Percentiles rank a stretch among this genome's conserved stretches.
Conservation (phyloP, 2,113 vertebrate species). For the Lethenteron reissneri region DNA sequence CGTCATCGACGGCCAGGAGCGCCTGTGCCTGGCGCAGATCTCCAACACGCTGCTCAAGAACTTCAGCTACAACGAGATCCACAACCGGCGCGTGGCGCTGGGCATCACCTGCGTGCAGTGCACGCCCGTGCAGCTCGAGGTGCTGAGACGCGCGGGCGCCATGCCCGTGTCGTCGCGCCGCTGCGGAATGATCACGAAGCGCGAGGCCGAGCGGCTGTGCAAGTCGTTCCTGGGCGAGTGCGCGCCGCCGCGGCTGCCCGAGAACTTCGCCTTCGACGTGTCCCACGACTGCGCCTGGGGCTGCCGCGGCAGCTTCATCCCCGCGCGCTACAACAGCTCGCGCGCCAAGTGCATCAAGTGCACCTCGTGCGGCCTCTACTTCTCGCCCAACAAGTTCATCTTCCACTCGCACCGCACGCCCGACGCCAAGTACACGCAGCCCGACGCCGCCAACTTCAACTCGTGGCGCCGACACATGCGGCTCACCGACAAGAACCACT, state of each 20-base stretch:
- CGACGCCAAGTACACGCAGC: slow-evolving; percentile 63
- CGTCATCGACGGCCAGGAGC: slow-evolving; percentile 72
- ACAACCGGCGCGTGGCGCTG: slow-evolving; percentile 59
- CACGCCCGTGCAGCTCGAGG: slow-evolving; percentile 67
- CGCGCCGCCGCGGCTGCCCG: slow-evolving; percentile 50
- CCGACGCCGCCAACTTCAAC: slow-evolving; percentile 69
- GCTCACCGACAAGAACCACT: slow-evolving; percentile 41
- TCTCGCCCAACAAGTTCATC: slow-evolving; percentile 74
- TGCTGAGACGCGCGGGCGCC: slow-evolving; percentile 54
- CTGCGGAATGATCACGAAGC: slow-evolving; percentile 73
- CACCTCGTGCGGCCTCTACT: slow-evolving; percentile 62
- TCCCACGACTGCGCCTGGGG: slow-evolving; percentile 76
- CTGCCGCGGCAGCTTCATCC: slow-evolving; percentile 56
- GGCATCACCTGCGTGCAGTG: slow-evolving; percentile 78
- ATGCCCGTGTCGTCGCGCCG: slow-evolving; percentile 71
- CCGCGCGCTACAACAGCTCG: slow-evolving; percentile 64
- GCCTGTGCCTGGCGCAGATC: slow-evolving; percentile 68
- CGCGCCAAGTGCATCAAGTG: slow-evolving; percentile 76
- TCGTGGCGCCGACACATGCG: slow-evolving; percentile 72
- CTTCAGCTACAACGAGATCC: slow-evolving; percentile 83
- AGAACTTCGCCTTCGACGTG: slow-evolving; percentile 70
- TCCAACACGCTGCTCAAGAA: slow-evolving; percentile 65
- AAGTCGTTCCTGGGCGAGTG: slow-evolving; percentile 69
- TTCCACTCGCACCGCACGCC: slow-evolving; percentile 66
- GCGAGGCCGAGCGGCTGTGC: slow-evolving; percentile 62